A percentile compares a stretch with the other conserved stretches of the same genome.
Evolutionary conservation across 2,113 vertebrate genomes (phyloP).

Genomic region (Acinonyx jubatus): DNA sequence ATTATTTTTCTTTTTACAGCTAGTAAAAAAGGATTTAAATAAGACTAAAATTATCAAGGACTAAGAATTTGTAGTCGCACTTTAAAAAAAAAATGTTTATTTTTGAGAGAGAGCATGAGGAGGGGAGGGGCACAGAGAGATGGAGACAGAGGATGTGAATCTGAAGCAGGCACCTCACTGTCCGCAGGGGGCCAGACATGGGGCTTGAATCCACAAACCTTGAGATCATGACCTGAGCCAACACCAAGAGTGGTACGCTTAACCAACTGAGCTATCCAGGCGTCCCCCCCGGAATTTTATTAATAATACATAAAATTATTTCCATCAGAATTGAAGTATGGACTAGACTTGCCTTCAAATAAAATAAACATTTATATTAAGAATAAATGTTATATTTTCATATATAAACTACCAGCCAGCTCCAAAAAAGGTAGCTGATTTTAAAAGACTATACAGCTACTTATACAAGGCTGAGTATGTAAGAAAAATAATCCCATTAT

Average conservation of each 20-base stretch:
- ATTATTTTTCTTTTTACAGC: constrained; percentile 31
- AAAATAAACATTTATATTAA: constrained; percentile 15
- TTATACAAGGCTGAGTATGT: not conserved
- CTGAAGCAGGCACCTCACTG: too few relatives aligned
- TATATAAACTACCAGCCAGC: not conserved
- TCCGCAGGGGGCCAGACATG: too few relatives aligned
- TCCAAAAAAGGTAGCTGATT: constrained; percentile 7
- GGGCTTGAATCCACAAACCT: too few relatives aligned
- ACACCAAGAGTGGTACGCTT: too few relatives aligned
- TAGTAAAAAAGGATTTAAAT: constrained; percentile 28
- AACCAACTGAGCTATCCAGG: too few relatives aligned
- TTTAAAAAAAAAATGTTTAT: not conserved
- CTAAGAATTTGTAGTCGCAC: constrained; percentile 3
- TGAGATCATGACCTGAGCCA: too few relatives aligned
- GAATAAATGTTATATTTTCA: constrained; percentile 23
- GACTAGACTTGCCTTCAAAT: constrained; percentile 13
- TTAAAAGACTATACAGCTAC: not conserved
- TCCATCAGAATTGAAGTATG: not conserved
- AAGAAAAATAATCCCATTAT: constrained; percentile 32
- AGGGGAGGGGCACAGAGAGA: too few relatives aligned
- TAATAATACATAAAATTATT: constrained; percentile 32
- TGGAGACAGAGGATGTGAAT: too few relatives aligned
- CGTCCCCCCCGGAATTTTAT: not conserved
- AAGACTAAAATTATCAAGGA: constrained; percentile 31
- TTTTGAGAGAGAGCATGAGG: too few relatives aligned